Evolutionary conservation across 1,140 invertebrate species (phyloP).

Genomic region (Eubasilissa regina): DNA sequence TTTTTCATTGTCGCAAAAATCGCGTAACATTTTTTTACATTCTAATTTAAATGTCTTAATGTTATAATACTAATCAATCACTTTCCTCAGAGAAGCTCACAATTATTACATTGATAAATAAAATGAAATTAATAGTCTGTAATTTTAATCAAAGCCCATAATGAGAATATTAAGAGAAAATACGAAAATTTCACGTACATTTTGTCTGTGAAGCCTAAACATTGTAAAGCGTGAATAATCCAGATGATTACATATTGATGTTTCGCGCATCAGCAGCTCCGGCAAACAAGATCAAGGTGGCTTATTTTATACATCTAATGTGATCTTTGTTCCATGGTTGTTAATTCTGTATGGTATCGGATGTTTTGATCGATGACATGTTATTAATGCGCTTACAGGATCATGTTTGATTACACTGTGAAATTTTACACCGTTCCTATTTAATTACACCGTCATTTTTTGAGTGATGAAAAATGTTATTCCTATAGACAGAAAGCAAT

Average conservation of each 20-base stretch:
- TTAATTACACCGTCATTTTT: not conserved
- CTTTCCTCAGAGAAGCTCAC: too few relatives aligned
- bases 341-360: constrained; percentile 5
- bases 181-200: too few relatives aligned
- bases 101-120: too few relatives aligned
- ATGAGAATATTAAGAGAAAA: too few relatives aligned
- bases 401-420: constrained; percentile 14
- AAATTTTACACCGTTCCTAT: constrained; percentile 16
- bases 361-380: constrained; percentile 31
- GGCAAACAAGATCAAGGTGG: not conserved
- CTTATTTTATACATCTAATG: constrained; percentile 14
- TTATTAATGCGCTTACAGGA: constrained; percentile 43
- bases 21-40: too few relatives aligned
- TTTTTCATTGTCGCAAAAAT: too few relatives aligned
- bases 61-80: too few relatives aligned
- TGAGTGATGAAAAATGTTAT: not conserved
- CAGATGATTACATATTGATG: not conserved
- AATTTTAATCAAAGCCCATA: too few relatives aligned
- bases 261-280: constrained; percentile 9
- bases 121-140: too few relatives aligned
- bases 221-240: not conserved
- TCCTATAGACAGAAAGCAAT: not conserved
- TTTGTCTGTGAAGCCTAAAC: not conserved
- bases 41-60: too few relatives aligned
- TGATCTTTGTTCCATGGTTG: constrained; percentile 3